phyloP scores from a whole-genome alignment of 2,888 invertebrate species.

The Leptura quadrifasciata region DNA sequence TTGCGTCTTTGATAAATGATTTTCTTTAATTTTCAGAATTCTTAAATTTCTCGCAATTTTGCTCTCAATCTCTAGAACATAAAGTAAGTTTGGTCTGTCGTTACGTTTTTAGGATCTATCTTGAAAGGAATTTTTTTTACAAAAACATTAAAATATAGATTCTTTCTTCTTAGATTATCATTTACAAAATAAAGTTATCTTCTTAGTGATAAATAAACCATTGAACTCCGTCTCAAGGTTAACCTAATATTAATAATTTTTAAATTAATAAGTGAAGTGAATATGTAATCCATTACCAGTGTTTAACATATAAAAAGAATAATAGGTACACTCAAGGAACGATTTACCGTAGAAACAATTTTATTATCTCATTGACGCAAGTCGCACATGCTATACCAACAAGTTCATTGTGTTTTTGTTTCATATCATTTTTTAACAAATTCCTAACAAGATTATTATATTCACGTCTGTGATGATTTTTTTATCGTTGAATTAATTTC shows the following conservation, averaged over 20 bases:
- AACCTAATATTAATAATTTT: slow-evolving; percentile 4
- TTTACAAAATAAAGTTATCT: slow-evolving; percentile 1
- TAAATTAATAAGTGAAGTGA: neutral
- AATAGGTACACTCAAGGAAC: neutral
- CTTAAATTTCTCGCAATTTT: no score
- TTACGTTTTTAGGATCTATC: no score
- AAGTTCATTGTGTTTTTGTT: no score
- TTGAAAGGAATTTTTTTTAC: neutral
- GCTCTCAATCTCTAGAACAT: no score
- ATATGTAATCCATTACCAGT: neutral
- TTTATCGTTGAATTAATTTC: no score
- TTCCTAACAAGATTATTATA: no score
- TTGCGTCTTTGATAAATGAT: no score
- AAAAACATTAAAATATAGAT: neutral
- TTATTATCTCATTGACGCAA: slow-evolving; percentile 12
- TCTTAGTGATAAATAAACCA: neutral
- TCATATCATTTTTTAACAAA: no score
- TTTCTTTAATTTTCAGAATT: no score
- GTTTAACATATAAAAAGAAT: neutral
- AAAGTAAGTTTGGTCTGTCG: neutral
- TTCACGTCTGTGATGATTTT: no score
- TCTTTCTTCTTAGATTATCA: neutral
- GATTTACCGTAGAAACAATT: neutral
- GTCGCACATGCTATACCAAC: no score
- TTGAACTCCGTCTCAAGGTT: slow-evolving; percentile 4